Percentiles rank a stretch among this genome's conserved stretches.
Evolutionary conservation across 2,797 vertebrate genomes (phyloP).

Genomic region (Lophura swinhoii): DNA sequence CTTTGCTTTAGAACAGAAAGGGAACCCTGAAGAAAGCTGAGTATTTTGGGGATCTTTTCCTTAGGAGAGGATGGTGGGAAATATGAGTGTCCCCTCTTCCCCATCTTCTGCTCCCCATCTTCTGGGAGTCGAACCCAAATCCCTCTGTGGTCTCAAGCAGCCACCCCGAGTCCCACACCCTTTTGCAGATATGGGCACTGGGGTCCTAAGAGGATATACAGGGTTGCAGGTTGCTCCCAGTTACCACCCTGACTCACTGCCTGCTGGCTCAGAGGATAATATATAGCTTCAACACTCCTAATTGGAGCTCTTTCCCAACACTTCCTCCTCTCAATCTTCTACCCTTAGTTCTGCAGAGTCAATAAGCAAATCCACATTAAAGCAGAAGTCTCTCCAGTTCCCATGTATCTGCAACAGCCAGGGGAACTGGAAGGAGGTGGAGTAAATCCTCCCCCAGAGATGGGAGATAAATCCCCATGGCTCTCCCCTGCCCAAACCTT

Average conservation of each 20-base stretch:
- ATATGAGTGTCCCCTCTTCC: rapidly evolving
- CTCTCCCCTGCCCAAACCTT: not conserved
- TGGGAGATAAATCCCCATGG: not conserved
- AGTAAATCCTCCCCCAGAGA: not conserved
- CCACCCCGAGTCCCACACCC: not conserved
- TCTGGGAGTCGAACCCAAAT: not conserved
- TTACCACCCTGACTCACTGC: not conserved
- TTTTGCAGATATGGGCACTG: not conserved
- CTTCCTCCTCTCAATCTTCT: not conserved
- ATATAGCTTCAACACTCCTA: not conserved
- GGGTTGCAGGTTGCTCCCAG: not conserved
- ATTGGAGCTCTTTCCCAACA: not conserved
- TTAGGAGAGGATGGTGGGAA: not conserved
- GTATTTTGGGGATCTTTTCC: not conserved
- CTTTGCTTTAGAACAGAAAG: not conserved
- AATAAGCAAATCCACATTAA: not conserved
- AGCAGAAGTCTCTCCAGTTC: not conserved
- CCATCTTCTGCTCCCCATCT: not conserved
- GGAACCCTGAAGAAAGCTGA: not conserved
- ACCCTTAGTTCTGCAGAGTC: constrained; percentile 8
- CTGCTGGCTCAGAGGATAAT: not conserved
- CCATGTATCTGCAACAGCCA: not conserved
- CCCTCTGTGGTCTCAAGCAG: not conserved
- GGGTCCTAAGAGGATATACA: not conserved
- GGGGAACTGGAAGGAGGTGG: not conserved